Percentiles rank a stretch among this genome's conserved stretches.
Conservation (phyloP, 2,113 vertebrate genomes). For the Crotalus tigris region DNA sequence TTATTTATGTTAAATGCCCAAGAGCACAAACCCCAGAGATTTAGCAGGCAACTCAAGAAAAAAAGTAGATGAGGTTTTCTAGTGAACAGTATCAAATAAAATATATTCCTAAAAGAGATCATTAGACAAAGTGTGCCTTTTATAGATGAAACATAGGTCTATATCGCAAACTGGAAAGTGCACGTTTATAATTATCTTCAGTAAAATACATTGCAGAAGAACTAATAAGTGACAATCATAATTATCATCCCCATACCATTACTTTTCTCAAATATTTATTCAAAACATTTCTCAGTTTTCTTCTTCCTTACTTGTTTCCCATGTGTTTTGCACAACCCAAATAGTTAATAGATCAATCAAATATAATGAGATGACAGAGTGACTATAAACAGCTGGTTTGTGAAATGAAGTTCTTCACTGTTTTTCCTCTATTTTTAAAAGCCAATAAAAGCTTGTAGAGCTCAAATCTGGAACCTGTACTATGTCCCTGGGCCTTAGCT, state of each 20-base stretch:
- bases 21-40: not conserved
- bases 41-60: not conserved
- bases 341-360: slow-evolving; percentile 57
- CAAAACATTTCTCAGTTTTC: slow-evolving; percentile 53
- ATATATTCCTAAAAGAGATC: not conserved
- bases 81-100: not conserved
- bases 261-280: slow-evolving; percentile 36
- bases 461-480: slow-evolving; percentile 39
- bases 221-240: slow-evolving; percentile 23
- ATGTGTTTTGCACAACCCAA: slow-evolving; percentile 37
- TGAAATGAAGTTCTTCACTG: slow-evolving; percentile 41
- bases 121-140: slow-evolving; percentile 13
- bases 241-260: slow-evolving; percentile 22
- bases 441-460: slow-evolving; percentile 37
- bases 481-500: slow-evolving; percentile 36
- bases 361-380: slow-evolving; percentile 43
- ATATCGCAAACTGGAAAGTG: slow-evolving; percentile 21
- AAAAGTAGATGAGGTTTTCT: not conserved
- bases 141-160: slow-evolving; percentile 30
- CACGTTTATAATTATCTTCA: not conserved
- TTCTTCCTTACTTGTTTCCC: slow-evolving; percentile 44
- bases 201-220: slow-evolving; percentile 28
- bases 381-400: slow-evolving; percentile 35
- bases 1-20: not conserved
- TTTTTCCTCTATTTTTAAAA: slow-evolving; percentile 39